Conservation (phyloP, 1,140 invertebrate species). For the Idris sp. region DNA sequence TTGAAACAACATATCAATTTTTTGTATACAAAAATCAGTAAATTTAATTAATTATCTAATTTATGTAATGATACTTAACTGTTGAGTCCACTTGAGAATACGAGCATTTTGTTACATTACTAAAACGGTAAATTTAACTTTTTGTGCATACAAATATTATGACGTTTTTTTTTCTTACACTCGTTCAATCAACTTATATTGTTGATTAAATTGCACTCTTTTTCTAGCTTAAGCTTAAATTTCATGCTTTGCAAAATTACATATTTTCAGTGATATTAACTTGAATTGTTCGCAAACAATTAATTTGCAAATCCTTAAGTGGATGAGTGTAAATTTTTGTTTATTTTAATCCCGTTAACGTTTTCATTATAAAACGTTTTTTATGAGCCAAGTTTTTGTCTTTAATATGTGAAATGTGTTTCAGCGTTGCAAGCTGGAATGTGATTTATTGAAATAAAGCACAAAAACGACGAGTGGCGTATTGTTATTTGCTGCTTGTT, state of each 20-base stretch:
- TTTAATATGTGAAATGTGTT: conserved; percentile 13
- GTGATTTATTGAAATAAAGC: conserved; percentile 25
- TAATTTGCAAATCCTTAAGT: conserved; percentile 23
- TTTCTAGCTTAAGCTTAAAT: not conserved
- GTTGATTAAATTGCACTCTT: conserved; percentile 2
- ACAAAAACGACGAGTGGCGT: conserved; percentile 22
- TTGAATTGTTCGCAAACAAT: conserved; percentile 22
- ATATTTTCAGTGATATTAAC: conserved; percentile 9
- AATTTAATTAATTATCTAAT: too few relatives aligned
- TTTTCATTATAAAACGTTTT: too few relatives aligned
- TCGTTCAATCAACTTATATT: conserved; percentile 8
- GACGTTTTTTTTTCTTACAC: too few relatives aligned
- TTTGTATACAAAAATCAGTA: too few relatives aligned
- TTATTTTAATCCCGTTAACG: conserved; percentile 2
- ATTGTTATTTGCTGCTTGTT: conserved; percentile 18
- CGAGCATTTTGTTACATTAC: too few relatives aligned
- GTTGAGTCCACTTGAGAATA: too few relatives aligned
- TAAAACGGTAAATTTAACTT: too few relatives aligned
- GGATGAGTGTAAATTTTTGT: conserved; percentile 12
- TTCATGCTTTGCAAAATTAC: not conserved
- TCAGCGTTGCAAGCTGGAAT: not conserved
- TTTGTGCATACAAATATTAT: too few relatives aligned
- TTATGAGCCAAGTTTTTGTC: conserved; percentile 15
- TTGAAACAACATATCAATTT: too few relatives aligned
- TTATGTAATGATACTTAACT: too few relatives aligned